These are phyloP conservation scores for Hypocryptadius cinnamomeus DNA, from an alignment of 2,113 vertebrate genomes.

Conservation along the genomic window DNA sequence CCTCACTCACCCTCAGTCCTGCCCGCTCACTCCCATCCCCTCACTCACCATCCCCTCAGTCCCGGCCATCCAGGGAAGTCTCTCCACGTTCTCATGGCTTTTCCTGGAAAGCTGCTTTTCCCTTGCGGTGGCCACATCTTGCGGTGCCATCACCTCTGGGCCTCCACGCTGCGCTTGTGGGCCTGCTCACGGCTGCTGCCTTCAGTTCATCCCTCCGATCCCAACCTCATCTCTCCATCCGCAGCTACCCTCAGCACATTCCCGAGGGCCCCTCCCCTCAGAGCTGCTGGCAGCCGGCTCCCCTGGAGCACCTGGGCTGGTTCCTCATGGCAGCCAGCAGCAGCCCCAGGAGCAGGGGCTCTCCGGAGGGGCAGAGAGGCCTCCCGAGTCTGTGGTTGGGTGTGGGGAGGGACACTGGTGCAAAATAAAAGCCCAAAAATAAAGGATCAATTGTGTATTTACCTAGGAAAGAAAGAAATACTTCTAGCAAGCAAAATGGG, in stretches of 20 bases:
- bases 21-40: neutral
- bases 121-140: rapidly evolving
- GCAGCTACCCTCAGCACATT: neutral
- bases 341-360: neutral
- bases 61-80: neutral
- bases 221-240: rapidly evolving
- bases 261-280: neutral
- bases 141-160: neutral
- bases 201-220: rapidly evolving
- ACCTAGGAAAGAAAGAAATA: neutral
- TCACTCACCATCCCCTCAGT: neutral
- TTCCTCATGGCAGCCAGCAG: neutral
- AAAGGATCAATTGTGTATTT: neutral
- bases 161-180: rapidly evolving
- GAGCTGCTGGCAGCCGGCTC: neutral
- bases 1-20: neutral
- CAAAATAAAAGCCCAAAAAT: neutral
- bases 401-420: neutral
- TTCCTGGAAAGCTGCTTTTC: neutral
- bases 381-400: no score
- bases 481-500: neutral
- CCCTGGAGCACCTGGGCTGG: rapidly evolving
- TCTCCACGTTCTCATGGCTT: neutral
- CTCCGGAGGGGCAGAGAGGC: neutral
- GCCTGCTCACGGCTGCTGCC: neutral